These are phyloP conservation scores for Andrena flavipes DNA, from an alignment of 2,888 invertebrate species.

Conservation along the genomic window DNA sequence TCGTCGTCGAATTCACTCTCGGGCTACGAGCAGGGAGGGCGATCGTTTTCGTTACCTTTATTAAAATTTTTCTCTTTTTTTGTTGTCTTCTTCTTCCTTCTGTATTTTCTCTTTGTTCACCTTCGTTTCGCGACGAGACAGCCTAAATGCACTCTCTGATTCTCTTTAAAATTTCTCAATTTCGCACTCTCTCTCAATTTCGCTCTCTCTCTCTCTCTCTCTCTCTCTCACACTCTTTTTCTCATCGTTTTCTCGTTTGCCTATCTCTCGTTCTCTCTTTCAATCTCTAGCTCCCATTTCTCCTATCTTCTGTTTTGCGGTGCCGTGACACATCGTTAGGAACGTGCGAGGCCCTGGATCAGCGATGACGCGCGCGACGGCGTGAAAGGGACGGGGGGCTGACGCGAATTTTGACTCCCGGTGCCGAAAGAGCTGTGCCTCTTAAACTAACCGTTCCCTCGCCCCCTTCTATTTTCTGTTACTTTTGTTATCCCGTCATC, in stretches of 20 bases:
- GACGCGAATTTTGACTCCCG: slow-evolving; percentile 68
- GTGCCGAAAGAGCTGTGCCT: slow-evolving; percentile 63
- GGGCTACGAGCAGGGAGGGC: slow-evolving; percentile 72
- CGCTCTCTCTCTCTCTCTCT: neutral
- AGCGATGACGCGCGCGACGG: slow-evolving; percentile 57
- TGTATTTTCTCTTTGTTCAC: slow-evolving; percentile 27
- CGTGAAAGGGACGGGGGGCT: slow-evolving; percentile 29
- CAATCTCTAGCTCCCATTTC: slow-evolving; percentile 1
- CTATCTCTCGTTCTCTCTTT: neutral
- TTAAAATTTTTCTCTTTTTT: neutral
- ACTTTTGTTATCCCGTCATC: slow-evolving; percentile 1
- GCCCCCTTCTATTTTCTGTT: neutral
- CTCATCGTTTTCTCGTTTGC: neutral
- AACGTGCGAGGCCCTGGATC: slow-evolving; percentile 64
- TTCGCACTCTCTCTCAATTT: neutral
- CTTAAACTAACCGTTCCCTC: slow-evolving; percentile 10
- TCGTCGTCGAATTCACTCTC: slow-evolving; percentile 70
- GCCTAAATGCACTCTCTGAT: slow-evolving; percentile 41
- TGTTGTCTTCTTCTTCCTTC: neutral
- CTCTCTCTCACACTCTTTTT: neutral
- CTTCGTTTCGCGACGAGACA: slow-evolving; percentile 69
- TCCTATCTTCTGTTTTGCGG: slow-evolving; percentile 45
- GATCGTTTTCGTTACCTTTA: slow-evolving; percentile 51
- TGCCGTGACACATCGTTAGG: slow-evolving; percentile 67
- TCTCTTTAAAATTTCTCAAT: slow-evolving; percentile 10